Evolutionary conservation across 2,113 vertebrate genomes (phyloP).

Genomic region (Callipepla californica): DNA sequence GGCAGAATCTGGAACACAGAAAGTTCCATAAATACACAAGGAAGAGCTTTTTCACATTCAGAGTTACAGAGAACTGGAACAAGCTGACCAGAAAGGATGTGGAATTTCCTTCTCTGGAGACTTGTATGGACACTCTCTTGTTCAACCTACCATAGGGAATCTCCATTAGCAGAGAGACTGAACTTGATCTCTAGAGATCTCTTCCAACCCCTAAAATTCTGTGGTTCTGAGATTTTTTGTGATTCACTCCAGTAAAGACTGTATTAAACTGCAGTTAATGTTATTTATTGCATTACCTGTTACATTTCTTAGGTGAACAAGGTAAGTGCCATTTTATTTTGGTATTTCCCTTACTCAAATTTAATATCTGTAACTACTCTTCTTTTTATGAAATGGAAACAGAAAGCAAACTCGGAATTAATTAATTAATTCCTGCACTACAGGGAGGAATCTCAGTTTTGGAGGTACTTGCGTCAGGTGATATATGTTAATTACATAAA

Average conservation of each 20-base stretch:
- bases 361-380: background rate
- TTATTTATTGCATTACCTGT: background rate
- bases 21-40: too few species aligned
- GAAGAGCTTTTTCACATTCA: too few species aligned
- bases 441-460: background rate
- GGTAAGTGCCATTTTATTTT: background rate
- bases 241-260: background rate
- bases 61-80: too few species aligned
- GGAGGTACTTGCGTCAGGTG: background rate
- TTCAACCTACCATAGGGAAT: too few species aligned
- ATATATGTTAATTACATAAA: background rate
- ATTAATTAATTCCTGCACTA: background rate
- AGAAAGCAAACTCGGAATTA: background rate
- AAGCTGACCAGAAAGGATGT: too few species aligned
- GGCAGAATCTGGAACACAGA: too few species aligned
- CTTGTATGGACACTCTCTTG: too few species aligned
- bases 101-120: too few species aligned
- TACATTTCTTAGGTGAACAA: background rate
- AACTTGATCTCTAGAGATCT: too few species aligned
- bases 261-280: background rate
- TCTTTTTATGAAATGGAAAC: background rate
- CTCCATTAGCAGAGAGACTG: too few species aligned
- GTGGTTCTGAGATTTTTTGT: too few species aligned
- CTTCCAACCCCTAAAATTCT: too few species aligned
- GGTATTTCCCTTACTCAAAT: background rate